Conservation (phyloP, 2,888 invertebrate genomes). For the Drosophila neonasuta region DNA sequence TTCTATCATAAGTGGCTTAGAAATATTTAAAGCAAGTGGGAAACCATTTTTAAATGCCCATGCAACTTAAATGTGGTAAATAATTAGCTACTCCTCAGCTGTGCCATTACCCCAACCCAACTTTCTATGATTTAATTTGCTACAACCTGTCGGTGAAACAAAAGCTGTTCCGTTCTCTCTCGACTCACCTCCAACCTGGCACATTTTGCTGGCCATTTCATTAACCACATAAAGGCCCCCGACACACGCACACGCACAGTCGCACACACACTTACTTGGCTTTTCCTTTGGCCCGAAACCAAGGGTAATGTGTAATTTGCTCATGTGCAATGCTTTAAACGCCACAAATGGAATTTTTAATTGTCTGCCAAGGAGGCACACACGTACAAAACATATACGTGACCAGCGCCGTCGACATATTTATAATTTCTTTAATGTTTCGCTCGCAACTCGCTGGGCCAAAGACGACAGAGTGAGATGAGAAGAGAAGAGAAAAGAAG, state of each 20-base stretch:
- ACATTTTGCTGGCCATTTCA: constrained; percentile 41
- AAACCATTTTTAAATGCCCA: background rate
- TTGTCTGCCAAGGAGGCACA: constrained; percentile 50
- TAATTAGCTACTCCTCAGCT: background rate
- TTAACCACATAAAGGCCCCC: constrained; percentile 25
- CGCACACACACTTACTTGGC: background rate
- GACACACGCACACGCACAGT: background rate
- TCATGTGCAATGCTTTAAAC: constrained; percentile 53
- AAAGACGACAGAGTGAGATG: no score
- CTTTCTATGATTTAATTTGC: constrained; percentile 30
- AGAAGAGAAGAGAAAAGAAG: background rate
- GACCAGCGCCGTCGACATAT: constrained; percentile 45
- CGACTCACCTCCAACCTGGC: background rate
- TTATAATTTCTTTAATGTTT: constrained; percentile 61
- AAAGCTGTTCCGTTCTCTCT: constrained; percentile 1
- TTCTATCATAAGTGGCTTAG: background rate
- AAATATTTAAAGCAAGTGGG: background rate
- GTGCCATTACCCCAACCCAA: constrained; percentile 1
- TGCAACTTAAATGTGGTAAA: constrained; percentile 1
- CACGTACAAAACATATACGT: constrained; percentile 22
- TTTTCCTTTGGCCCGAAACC: constrained; percentile 8
- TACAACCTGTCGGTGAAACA: constrained; percentile 3
- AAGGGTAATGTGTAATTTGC: constrained; percentile 37
- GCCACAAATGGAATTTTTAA: constrained; percentile 65
- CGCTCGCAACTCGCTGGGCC: constrained; percentile 4